Evolutionary conservation across 2,797 vertebrate species (phyloP).

Genomic region (Sparus aurata): DNA sequence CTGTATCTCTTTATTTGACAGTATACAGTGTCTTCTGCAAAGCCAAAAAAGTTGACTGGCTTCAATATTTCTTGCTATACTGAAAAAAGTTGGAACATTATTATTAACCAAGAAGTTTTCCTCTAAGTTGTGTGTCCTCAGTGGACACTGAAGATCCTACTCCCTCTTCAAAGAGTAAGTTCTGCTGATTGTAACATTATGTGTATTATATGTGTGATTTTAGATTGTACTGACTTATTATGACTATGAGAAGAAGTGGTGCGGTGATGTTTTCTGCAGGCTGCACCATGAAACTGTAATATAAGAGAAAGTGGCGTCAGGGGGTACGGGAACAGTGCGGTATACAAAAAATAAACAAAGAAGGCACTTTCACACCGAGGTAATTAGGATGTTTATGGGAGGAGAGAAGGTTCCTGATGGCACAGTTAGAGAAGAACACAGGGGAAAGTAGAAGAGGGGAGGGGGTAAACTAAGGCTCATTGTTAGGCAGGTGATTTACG

Average conservation of each 20-base stretch:
- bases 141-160: too few relatives aligned
- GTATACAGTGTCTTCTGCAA: background rate
- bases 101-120: too few relatives aligned
- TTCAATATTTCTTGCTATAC: background rate
- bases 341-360: slow-evolving; percentile 72
- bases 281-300: slow-evolving; percentile 28
- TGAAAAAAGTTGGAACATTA: background rate
- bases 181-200: background rate
- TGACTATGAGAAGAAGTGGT: background rate
- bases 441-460: slow-evolving; percentile 44
- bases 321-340: slow-evolving; percentile 47
- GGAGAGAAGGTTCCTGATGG: slow-evolving; percentile 70
- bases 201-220: background rate
- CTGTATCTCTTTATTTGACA: background rate
- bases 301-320: slow-evolving; percentile 43
- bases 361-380: slow-evolving; percentile 73
- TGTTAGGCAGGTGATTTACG: slow-evolving; percentile 87
- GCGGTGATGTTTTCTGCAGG: slow-evolving; percentile 13
- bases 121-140: background rate
- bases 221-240: background rate
- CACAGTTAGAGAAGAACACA: slow-evolving; percentile 55
- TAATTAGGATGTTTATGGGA: slow-evolving; percentile 81
- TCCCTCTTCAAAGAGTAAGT: background rate
- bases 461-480: slow-evolving; percentile 77
- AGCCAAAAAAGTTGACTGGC: background rate